These are phyloP conservation scores for Maccullochella peelii DNA, from an alignment of 2,113 vertebrate species.

Conservation along the genomic window DNA sequence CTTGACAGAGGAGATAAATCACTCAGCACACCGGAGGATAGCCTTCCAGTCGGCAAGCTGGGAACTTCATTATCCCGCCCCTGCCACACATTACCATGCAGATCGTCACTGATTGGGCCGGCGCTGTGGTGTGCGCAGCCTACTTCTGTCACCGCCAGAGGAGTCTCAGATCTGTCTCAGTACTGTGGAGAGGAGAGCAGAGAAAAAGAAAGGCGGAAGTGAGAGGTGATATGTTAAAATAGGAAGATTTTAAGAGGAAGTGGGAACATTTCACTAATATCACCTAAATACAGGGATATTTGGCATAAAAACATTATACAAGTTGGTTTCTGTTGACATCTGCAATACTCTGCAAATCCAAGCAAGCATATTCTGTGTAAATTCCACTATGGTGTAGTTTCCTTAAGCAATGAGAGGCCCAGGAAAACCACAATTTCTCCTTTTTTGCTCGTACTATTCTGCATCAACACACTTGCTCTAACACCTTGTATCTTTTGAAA, in stretches of 20 bases:
- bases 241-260: conserved; percentile 58
- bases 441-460: conserved; percentile 57
- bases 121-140: conserved; percentile 86
- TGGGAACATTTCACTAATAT: conserved; percentile 50
- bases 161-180: conserved; percentile 90
- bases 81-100: conserved; percentile 98
- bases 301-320: conserved; percentile 22
- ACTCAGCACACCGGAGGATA: conserved; percentile 97
- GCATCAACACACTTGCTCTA: conserved; percentile 63
- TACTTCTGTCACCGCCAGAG: conserved; percentile 93
- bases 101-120: conserved; percentile 93
- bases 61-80: conserved; percentile 99
- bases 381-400: conserved; percentile 72
- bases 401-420: conserved; percentile 49
- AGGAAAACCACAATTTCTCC: conserved; percentile 75
- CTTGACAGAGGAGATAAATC: conserved; percentile 99
- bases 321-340: conserved; percentile 59
- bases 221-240: conserved; percentile 52
- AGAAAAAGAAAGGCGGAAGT: conserved; percentile 49
- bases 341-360: conserved; percentile 45
- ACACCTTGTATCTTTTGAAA: conserved; percentile 76
- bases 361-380: conserved; percentile 41
- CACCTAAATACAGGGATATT: conserved; percentile 26
- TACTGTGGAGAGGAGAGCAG: conserved; percentile 48
- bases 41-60: conserved; percentile 96